Evolutionary conservation across 64 coral and sea anemone species (phyloP), one percentile per base, ranked within the genome.

Genomic region (Pocillopora verrucosa): DNA sequence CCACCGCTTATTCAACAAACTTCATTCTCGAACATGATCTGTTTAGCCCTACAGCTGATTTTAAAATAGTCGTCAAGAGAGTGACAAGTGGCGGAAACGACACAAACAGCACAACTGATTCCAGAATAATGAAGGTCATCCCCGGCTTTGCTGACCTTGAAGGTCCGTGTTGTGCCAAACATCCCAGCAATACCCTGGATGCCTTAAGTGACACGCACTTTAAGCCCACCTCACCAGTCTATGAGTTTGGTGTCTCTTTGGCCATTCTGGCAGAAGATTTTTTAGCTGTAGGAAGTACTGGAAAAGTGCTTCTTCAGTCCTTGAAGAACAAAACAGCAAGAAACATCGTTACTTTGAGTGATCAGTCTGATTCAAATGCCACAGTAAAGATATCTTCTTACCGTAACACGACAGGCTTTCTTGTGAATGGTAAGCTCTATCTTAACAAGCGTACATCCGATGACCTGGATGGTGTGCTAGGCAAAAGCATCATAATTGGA

Each of bases 111-210:
- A 93, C 92, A 5, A 36, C 77, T 36, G 35, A 93, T 45, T 63
- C 65, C 25, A 75, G 75, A 81, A 91, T 78, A 86, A 65, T 92
- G 51, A 92, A 92, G 69, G 73, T 56, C 41, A 84, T 96, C 19
- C 80, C 90, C 75, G 94, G 90, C 35, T 78, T 92, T 56, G 25
- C 90, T 22, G 86, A 96, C 70, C 25, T 69, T 14, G 58, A 61
- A n/a, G 89, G 89, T 45, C 80, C 89, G 1, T 91, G 89, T 59
- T 91, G 89, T 77, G 17, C 73, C n/a, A 91, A 60, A 16, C 9
- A 60, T 11, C 41, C 72, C 25, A 0, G 26, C 9, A 38, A 83
- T 57, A 9, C 24, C 36, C 34, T 20, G 13, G 60, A 16, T 24
- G 36, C 73, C 60, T 62, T 63, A 5, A 75, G 79, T 56, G 89